Base-by-base conservation (phyloP, 2,797 vertebrate species). In the Neosilurus hyrtlii region DNA sequence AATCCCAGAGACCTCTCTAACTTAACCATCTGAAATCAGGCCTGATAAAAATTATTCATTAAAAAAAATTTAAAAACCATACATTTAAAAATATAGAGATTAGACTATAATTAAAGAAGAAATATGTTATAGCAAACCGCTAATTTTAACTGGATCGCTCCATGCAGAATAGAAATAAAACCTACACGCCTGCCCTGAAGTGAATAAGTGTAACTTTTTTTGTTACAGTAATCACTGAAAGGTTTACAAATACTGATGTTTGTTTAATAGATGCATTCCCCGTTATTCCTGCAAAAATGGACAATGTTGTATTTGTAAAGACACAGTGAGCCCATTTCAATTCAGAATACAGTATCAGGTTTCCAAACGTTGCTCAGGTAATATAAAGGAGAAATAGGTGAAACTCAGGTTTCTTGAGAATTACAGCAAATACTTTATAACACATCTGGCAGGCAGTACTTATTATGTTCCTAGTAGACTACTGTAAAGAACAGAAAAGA, bases 361-460 rank as follows among this genome's bases (percentile, higher is more conserved):
- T 7, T 26, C 16, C 30, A 63, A 26, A 52, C 62, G 24, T 30
- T 43, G 52, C 37, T 61, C 65, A 83, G 49, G 49, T 57, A 18
- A 43, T 1, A 2, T 67, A 3, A 49, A 57, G 11, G 51, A 51
- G 26, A 8, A 72, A 79, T 20, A 24, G 49, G 8, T 54, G 76
- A 62, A 49, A 30, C 2, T 20, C 3, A 37, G 67, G 11, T 2
- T 57, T 54, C 35, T 80, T 65, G 8, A 56, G 26, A 54, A 54
- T 83, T 35, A 71, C 75, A 67, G 52, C 9, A 43, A 75, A 18
- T 61, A 76, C 51, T 75, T 75, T 75, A 54, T 72, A 68, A 12
- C 35, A 56, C 30, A 56, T 67, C 26, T 71, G 68, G 10, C 15
- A 82, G 82, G 67, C 24, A 59, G 49, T 66, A 75, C 63, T 57